phyloP scores from a whole-genome alignment of 2,888 invertebrate species.

The Drosophila kanekoi region DNA sequence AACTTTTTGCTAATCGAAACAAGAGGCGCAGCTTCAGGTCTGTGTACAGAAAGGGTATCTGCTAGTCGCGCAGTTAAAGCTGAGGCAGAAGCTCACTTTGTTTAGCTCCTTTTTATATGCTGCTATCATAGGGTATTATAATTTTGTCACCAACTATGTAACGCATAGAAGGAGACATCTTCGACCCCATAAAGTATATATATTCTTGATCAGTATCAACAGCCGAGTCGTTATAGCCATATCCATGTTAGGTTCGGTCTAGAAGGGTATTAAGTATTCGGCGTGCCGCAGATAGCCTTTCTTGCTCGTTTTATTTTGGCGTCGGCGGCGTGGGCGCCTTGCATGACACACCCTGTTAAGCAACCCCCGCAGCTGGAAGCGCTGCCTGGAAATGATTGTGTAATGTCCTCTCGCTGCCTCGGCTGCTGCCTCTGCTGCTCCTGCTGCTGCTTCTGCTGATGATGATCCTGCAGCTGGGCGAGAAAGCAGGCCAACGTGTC shows the following conservation, averaged over 20 bases:
- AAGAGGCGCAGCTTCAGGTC: too few species aligned
- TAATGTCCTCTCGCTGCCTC: constrained; percentile 35
- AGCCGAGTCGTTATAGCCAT: too few species aligned
- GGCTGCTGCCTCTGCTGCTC: background rate
- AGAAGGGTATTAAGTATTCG: too few species aligned
- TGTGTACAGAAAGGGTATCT: background rate
- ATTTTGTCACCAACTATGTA: too few species aligned
- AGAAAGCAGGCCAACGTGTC: constrained; percentile 74
- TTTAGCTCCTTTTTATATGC: too few species aligned
- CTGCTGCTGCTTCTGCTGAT: constrained; percentile 6
- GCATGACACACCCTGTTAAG: constrained; percentile 52
- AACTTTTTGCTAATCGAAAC: too few species aligned
- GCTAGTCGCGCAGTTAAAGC: background rate
- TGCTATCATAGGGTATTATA: too few species aligned
- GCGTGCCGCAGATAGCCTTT: too few species aligned
- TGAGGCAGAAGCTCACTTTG: background rate
- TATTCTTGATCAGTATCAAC: too few species aligned
- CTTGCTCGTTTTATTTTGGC: background rate
- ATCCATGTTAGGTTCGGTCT: too few species aligned
- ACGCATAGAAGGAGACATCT: too few species aligned
- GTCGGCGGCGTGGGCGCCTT: constrained; percentile 22
- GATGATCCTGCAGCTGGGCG: constrained; percentile 47
- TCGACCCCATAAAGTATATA: too few species aligned
- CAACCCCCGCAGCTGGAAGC: constrained; percentile 53
- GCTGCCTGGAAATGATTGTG: constrained; percentile 58